These are phyloP conservation scores for Thunnus maccoyii DNA, from an alignment of 2,113 vertebrate genomes.

Conservation along the genomic window DNA sequence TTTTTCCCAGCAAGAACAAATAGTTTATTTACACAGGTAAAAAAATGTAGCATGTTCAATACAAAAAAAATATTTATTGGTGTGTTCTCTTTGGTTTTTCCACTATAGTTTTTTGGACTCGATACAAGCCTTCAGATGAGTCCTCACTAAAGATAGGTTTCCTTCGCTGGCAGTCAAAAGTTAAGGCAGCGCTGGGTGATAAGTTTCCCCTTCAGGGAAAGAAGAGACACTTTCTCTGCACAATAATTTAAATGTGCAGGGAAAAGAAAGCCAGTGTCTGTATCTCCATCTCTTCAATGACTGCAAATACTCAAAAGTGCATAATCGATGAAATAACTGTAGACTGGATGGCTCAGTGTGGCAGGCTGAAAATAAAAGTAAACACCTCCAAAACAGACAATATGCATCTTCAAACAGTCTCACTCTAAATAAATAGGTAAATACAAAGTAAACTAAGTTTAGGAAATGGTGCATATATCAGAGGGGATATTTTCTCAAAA, in stretches of 20 bases:
- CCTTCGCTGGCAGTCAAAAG: constrained; percentile 51
- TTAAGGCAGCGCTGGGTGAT: constrained; percentile 76
- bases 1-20: background rate
- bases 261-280: constrained; percentile 36
- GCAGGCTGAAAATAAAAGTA: constrained; percentile 57
- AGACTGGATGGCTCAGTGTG: constrained; percentile 79
- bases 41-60: constrained; percentile 16
- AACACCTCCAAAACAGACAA: constrained; percentile 29
- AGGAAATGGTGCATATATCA: constrained; percentile 26
- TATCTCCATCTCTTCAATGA: constrained; percentile 40
- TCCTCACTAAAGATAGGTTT: constrained; percentile 41
- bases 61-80: constrained; percentile 45
- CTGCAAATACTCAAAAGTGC: constrained; percentile 60
- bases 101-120: constrained; percentile 28
- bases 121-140: constrained; percentile 36
- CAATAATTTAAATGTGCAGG: constrained; percentile 38
- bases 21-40: constrained; percentile 24
- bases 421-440: constrained; percentile 75
- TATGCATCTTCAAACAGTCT: constrained; percentile 51
- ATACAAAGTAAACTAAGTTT: constrained; percentile 46
- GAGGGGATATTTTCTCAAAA: background rate
- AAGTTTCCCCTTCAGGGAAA: constrained; percentile 40
- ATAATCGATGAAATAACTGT: constrained; percentile 55
- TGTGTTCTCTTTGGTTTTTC: constrained; percentile 66
- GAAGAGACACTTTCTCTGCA: constrained; percentile 46